Evolutionary conservation across 1,140 invertebrate genomes (phyloP), one percentile per base, ranked within the genome.

Genomic region (Bombus waltoni): DNA sequence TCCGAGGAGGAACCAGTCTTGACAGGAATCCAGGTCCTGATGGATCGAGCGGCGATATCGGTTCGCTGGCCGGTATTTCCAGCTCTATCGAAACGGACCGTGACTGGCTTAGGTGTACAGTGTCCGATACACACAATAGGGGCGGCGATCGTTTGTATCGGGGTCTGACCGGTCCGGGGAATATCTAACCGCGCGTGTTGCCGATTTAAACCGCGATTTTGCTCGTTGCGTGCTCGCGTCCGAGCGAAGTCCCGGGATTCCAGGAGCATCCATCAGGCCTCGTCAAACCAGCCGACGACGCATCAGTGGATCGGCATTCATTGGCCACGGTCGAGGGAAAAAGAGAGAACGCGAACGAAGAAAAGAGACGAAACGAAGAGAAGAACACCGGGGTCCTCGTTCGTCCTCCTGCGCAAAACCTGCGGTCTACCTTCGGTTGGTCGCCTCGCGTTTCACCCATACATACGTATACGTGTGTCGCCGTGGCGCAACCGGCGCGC

Each of bases 281-380:
- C 94, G 94, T 94, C 94, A 95, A 95, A 95, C 94, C 94, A 94
- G 93, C 94, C 93, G 94, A 94, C 93, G 91, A 94, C 93, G 91
- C 94, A 94, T 95, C 94, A 93, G 93, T 77, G 86, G 93, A 95
- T 95, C 94, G 93, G 92, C 91, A 94, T 94, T 93, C 93, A 92
- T 93, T 92, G 93, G 85, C 85, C 88, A 89, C 88, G 89, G 70
- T 65, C 71, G 57, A 80, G 73, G 44, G 38, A 81, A 81, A 87
- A 71, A 78, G 88, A 84, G 68, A 87, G 76, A 85, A 78, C 87
- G 73, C 76, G 77, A n/a, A 35, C 70, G 80, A 85, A 57, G 59
- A 59, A 80, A 65, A 78, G 59, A 44, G 62, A 62, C 11, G 59
- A 62, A 62, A 59, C 57, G 11, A 9, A 62, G 38, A 40, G 76